Evolutionary conservation across 1,140 invertebrate species (phyloP).

Genomic region (Fopius arisanus): DNA sequence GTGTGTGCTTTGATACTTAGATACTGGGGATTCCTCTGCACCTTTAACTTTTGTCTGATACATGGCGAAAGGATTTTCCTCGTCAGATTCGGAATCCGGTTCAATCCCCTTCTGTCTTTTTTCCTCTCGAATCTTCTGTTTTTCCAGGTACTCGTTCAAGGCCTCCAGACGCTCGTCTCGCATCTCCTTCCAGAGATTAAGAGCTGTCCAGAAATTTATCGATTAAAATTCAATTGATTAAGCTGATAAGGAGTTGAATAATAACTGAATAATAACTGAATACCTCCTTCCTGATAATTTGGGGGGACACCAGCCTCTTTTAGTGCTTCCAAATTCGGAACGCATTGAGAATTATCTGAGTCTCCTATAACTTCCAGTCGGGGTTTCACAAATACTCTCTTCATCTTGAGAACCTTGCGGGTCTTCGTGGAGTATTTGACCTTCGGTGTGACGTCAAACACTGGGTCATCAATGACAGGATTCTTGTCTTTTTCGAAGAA

Average conservation of each 20-base stretch:
- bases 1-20: no score
- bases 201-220: conserved; percentile 32
- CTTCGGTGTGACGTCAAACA: conserved; percentile 60
- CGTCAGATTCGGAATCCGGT: conserved; percentile 50
- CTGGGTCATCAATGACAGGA: conserved; percentile 54
- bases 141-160: conserved; percentile 48
- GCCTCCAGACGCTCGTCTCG: conserved; percentile 45
- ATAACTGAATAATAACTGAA: neutral
- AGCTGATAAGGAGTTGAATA: no score
- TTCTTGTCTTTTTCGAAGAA: conserved; percentile 64
- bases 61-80: conserved; percentile 47
- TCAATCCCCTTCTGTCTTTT: conserved; percentile 47
- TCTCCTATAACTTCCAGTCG: conserved; percentile 53
- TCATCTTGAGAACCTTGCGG: conserved; percentile 64
- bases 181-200: conserved; percentile 48
- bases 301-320: conserved; percentile 50
- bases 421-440: conserved; percentile 64
- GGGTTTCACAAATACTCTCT: conserved; percentile 61
- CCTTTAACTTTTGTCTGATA: conserved; percentile 35
- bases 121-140: conserved; percentile 49
- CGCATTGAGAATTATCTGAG: conserved; percentile 40
- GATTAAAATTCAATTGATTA: no score
- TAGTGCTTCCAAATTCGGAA: conserved; percentile 49
- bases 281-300: conserved; percentile 51
- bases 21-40: neutral